A percentile compares a stretch with the other conserved stretches of the same genome.
phyloP scores from a whole-genome alignment of 23 tunicate species.

The Diplosoma virens region DNA sequence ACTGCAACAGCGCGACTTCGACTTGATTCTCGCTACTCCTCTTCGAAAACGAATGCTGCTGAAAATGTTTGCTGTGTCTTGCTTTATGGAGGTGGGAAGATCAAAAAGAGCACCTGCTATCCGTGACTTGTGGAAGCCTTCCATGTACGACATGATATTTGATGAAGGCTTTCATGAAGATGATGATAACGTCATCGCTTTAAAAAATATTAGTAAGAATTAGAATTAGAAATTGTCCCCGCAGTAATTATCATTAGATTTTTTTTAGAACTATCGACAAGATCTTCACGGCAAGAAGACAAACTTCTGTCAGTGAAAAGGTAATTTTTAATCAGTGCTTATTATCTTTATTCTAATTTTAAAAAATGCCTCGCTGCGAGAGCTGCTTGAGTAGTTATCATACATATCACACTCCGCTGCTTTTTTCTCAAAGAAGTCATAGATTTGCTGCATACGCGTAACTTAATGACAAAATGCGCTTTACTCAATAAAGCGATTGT shows the following conservation, averaged over 20 bases:
- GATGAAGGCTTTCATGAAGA: constrained; percentile 88
- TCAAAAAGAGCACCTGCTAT: constrained; percentile 43
- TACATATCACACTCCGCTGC: no score
- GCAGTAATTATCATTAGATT: neutral
- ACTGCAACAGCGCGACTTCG: constrained; percentile 79
- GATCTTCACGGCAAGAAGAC: no score
- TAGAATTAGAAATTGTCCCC: no score
- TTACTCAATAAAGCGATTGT: no score
- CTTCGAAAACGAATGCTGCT: constrained; percentile 59
- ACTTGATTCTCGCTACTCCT: constrained; percentile 64
- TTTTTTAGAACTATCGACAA: neutral
- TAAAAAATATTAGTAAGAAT: constrained; percentile 43
- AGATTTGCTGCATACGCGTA: no score
- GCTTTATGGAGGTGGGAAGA: constrained; percentile 55
- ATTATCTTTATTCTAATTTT: no score
- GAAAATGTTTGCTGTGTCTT: constrained; percentile 79
- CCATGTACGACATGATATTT: neutral
- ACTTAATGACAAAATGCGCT: no score
- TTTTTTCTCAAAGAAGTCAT: no score
- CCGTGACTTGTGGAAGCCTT: constrained; percentile 54
- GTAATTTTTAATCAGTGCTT: neutral
- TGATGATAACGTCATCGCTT: constrained; percentile 27
- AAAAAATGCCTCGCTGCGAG: no score
- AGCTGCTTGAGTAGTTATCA: no score
- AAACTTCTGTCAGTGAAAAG: constrained; percentile 6